These are phyloP conservation scores for Poecilia picta DNA, from an alignment of 2,797 vertebrate species.

Conservation along the genomic window DNA sequence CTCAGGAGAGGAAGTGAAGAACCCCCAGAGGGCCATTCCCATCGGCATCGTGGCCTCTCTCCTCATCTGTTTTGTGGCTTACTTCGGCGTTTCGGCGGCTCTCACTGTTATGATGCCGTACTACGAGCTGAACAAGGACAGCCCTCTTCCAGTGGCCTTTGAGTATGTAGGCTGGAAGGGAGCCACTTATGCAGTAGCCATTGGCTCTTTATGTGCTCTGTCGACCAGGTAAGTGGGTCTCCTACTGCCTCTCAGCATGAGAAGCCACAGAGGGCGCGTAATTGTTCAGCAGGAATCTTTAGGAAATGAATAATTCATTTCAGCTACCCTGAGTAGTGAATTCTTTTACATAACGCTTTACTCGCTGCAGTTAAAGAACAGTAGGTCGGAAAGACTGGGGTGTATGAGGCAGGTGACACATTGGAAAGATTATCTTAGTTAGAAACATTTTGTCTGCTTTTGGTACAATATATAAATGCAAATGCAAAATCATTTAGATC, in stretches of 20 bases:
- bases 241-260: conserved; percentile 31
- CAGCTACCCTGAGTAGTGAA: not conserved
- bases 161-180: conserved; percentile 91
- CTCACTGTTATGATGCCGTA: conserved; percentile 98
- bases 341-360: conserved; percentile 2
- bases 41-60: conserved; percentile 94
- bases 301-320: conserved; percentile 17
- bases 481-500: too few species aligned
- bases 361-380: conserved; percentile 6
- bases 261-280: conserved; percentile 8
- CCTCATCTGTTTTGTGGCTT: conserved; percentile 95
- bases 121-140: conserved; percentile 90
- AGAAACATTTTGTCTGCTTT: not conserved
- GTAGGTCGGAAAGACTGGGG: not conserved
- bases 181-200: conserved; percentile 92
- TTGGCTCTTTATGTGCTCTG: conserved; percentile 94
- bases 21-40: conserved; percentile 97
- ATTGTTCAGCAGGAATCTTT: conserved; percentile 25
- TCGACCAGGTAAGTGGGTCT: conserved; percentile 89
- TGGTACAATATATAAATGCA: not conserved
- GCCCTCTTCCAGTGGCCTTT: conserved; percentile 94
- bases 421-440: not conserved
- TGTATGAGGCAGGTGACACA: not conserved
- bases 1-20: conserved; percentile 96
- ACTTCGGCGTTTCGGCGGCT: conserved; percentile 93